phyloP scores from a whole-genome alignment of 2,888 invertebrate species.

The Tachina lurida region DNA sequence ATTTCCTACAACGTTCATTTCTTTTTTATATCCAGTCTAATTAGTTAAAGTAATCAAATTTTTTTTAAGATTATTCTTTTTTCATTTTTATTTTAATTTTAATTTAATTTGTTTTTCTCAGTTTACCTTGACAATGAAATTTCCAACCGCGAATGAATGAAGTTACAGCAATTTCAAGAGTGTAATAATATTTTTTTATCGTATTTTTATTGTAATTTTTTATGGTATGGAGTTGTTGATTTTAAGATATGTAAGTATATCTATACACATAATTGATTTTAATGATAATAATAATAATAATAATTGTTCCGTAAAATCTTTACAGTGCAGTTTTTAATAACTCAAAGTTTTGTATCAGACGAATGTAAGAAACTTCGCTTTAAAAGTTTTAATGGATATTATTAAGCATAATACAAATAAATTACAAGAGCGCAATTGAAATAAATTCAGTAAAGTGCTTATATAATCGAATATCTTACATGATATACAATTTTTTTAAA shows the following conservation, averaged over 20 bases:
- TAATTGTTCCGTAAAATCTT: background rate
- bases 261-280: background rate
- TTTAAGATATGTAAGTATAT: no score
- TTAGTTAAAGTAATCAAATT: background rate
- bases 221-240: no score
- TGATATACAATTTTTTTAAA: no score
- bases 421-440: no score
- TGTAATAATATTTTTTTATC: no score
- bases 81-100: constrained; percentile 33
- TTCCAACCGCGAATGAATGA: background rate
- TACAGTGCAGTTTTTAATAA: background rate
- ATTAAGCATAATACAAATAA: no score
- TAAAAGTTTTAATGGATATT: no score
- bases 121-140: constrained; percentile 31
- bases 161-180: background rate
- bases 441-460: no score
- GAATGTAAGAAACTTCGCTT: background rate
- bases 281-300: no score
- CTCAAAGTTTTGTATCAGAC: background rate
- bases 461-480: no score
- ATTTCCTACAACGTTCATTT: constrained; percentile 13
- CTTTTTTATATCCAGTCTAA: background rate
- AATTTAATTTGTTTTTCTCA: constrained; percentile 27
- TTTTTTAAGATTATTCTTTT: background rate
- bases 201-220: no score